phyloP scores from a whole-genome alignment of 2,113 vertebrate species.

The Notarius lentiginosus region DNA sequence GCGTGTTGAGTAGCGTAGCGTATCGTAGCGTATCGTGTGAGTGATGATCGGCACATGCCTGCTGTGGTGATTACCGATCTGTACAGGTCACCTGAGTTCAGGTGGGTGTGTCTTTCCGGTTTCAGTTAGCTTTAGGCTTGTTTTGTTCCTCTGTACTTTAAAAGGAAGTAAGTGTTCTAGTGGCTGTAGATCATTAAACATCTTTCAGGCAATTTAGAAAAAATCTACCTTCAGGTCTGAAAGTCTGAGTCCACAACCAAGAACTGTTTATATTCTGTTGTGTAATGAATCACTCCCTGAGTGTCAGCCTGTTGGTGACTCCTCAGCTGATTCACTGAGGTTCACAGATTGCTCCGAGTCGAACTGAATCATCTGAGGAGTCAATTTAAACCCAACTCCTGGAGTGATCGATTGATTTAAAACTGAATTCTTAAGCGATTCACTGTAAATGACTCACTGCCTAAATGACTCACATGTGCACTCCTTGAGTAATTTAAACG shows the following conservation, averaged over 20 bases:
- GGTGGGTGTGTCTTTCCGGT: neutral
- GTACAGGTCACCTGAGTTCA: neutral
- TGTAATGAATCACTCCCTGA: neutral
- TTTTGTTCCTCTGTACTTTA: neutral
- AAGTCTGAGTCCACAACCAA: neutral
- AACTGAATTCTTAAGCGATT: too few relatives aligned
- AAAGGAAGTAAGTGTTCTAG: neutral
- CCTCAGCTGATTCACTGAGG: neutral
- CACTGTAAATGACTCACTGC: neutral
- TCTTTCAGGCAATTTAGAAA: neutral
- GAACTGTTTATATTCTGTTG: neutral
- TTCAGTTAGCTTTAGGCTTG: neutral
- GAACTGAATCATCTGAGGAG: neutral
- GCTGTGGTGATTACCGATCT: neutral
- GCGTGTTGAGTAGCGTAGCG: neutral
- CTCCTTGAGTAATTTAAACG: too few relatives aligned
- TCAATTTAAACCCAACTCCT: neutral
- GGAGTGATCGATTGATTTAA: neutral
- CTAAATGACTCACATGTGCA: too few relatives aligned
- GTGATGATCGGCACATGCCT: neutral
- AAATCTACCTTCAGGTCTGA: neutral
- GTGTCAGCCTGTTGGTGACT: too few relatives aligned
- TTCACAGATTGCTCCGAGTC: too few relatives aligned
- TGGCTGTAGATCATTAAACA: neutral
- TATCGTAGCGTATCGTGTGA: neutral